These are phyloP conservation scores for Marasmarcha lunaedactyla DNA, from an alignment of 2,888 invertebrate species.

Conservation along the genomic window DNA sequence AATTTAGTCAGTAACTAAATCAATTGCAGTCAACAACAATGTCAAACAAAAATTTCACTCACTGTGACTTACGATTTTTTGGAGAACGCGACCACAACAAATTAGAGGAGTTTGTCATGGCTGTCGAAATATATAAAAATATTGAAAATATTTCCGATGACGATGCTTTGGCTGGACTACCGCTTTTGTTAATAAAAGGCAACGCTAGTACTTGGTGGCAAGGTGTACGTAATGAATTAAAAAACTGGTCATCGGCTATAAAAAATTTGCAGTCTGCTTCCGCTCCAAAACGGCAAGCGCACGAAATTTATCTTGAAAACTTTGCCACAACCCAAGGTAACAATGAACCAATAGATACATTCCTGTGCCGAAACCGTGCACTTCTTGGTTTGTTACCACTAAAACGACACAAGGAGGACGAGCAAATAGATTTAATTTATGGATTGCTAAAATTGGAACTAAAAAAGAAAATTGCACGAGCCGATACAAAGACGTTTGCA, in stretches of 20 bases:
- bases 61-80: conserved; percentile 3
- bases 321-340: conserved; percentile 10
- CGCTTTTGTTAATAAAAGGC: too few relatives aligned
- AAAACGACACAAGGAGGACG: conserved; percentile 13
- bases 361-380: conserved; percentile 12
- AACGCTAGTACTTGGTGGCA: conserved; percentile 2
- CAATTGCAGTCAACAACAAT: not conserved
- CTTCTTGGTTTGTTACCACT: conserved; percentile 12
- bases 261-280: too few relatives aligned
- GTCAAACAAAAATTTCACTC: conserved; percentile 1
- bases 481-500: conserved; percentile 1
- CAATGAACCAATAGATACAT: conserved; percentile 9
- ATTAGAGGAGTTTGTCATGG: conserved; percentile 14
- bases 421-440: conserved; percentile 15
- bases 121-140: conserved; percentile 11
- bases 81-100: conserved; percentile 5
- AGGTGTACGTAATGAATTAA: not conserved
- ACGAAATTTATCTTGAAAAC: conserved; percentile 13
- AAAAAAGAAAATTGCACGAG: not conserved
- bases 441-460: conserved; percentile 9
- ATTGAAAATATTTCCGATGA: conserved; percentile 12
- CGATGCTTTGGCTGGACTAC: conserved; percentile 7
- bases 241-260: too few relatives aligned
- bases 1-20: conserved; percentile 3
- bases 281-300: conserved; percentile 1